These are phyloP conservation scores for Burhinus bistriatus DNA, from an alignment of 2,113 vertebrate genomes.

Conservation along the genomic window DNA sequence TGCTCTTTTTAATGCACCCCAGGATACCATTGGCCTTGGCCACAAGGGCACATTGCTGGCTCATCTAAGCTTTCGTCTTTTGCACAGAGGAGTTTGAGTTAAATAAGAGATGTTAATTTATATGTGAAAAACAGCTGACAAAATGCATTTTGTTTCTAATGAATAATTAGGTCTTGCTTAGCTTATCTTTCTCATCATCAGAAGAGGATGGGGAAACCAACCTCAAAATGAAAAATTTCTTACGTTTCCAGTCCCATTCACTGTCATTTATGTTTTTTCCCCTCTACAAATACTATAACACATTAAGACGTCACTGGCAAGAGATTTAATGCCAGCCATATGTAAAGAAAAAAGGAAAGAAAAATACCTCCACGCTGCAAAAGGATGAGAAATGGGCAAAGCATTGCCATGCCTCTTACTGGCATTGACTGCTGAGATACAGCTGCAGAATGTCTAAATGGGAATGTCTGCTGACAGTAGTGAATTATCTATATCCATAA, in stretches of 20 bases:
- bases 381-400: neutral
- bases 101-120: neutral
- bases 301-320: neutral
- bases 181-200: neutral
- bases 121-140: neutral
- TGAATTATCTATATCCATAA: neutral
- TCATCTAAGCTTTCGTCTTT: neutral
- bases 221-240: neutral
- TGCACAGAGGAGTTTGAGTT: neutral
- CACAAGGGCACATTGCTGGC: too few species aligned
- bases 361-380: neutral
- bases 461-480: neutral
- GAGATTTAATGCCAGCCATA: neutral
- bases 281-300: neutral
- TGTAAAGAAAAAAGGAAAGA: neutral
- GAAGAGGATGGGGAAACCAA: neutral
- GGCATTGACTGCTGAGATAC: neutral
- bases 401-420: neutral
- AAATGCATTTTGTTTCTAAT: neutral
- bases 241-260: neutral
- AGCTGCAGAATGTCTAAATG: neutral
- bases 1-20: too few species aligned
- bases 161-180: neutral
- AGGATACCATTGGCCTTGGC: too few species aligned
- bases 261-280: neutral